Evolutionary conservation across 2,888 invertebrate genomes (phyloP).

Genomic region (Lottia gigantea): DNA sequence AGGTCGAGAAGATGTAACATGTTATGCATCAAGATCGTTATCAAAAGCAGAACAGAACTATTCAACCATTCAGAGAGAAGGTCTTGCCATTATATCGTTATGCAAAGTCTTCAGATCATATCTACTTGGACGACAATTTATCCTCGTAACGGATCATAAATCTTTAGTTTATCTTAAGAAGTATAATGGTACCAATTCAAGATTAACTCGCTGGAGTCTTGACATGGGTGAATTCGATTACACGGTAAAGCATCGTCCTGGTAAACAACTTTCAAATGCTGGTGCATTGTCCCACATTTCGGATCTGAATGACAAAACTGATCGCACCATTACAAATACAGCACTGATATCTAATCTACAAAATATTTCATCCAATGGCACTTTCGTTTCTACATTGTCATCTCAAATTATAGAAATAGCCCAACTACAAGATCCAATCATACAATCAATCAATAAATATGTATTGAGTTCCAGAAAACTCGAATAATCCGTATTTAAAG

Average conservation of each 20-base stretch:
- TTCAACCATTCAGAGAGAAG: constrained; percentile 22
- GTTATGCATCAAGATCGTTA: constrained; percentile 16
- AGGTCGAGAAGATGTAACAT: constrained; percentile 15
- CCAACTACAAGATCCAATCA: neutral
- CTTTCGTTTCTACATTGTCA: neutral
- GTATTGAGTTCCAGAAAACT: neutral
- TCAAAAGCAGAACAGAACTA: constrained; percentile 21
- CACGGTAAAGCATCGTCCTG: neutral
- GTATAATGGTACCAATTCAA: neutral
- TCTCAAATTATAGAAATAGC: neutral
- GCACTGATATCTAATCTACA: neutral
- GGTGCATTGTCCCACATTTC: neutral
- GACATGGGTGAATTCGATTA: neutral
- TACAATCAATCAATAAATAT: neutral
- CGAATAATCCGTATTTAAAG: neutral
- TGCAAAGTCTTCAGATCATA: constrained; percentile 18
- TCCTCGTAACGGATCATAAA: neutral
- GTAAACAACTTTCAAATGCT: neutral
- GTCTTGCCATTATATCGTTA: constrained; percentile 14
- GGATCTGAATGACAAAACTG: neutral
- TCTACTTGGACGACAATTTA: constrained; percentile 16
- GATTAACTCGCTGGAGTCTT: neutral
- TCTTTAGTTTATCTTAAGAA: neutral
- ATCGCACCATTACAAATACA: neutral
- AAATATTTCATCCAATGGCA: neutral